phyloP scores from a whole-genome alignment of 2,797 vertebrate species.

The Florisuga fusca region DNA sequence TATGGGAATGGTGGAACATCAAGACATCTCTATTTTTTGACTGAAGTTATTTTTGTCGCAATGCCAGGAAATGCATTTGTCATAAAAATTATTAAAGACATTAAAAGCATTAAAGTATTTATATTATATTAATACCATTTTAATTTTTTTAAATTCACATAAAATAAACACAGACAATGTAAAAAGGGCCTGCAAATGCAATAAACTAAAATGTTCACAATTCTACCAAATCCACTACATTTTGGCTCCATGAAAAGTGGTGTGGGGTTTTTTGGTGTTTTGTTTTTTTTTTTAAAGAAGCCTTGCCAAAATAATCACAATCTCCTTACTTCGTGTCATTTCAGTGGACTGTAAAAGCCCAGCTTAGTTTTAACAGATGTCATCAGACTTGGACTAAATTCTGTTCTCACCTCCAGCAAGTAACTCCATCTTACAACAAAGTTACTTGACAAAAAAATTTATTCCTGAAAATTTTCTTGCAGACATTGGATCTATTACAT shows the following conservation, averaged over 20 bases:
- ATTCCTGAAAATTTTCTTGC: not conserved
- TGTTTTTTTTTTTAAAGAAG: not conserved
- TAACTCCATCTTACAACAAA: not conserved
- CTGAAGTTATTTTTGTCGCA: not conserved
- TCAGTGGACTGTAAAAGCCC: not conserved
- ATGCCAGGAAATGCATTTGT: not conserved
- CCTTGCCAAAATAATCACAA: constrained; percentile 59
- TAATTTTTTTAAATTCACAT: not conserved
- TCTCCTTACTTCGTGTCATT: constrained; percentile 37
- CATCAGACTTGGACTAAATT: constrained; percentile 7
- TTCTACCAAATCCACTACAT: not conserved
- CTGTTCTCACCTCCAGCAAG: not conserved
- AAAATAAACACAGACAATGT: constrained; percentile 31
- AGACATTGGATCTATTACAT: not conserved
- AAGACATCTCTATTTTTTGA: not conserved
- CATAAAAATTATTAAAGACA: not conserved
- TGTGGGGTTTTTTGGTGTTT: no score
- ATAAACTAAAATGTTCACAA: constrained; percentile 2
- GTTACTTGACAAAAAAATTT: constrained; percentile 2
- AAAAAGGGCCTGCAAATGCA: constrained; percentile 16
- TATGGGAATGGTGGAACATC: not conserved
- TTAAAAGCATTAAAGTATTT: not conserved
- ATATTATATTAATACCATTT: not conserved
- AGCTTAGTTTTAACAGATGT: constrained; percentile 25
- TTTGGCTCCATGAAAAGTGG: not conserved